Evolutionary conservation across 1,140 invertebrate genomes (phyloP).

Genomic region (Ips nitidus): DNA sequence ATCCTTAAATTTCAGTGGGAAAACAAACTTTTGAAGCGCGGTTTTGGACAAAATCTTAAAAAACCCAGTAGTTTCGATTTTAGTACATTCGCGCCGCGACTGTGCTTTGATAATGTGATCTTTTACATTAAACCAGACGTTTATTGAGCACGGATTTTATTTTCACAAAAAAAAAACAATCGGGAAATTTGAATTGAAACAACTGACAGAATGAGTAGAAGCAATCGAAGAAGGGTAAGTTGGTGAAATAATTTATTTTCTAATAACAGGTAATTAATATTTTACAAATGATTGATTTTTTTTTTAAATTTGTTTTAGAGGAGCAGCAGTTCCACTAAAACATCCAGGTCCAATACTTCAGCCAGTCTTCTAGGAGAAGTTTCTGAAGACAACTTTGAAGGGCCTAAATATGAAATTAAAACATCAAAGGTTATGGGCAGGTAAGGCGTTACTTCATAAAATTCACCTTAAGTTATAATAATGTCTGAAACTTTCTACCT

Average conservation of each 20-base stretch:
- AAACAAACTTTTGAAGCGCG: constrained; percentile 14
- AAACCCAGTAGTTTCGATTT: neutral
- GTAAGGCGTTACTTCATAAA: constrained; percentile 11
- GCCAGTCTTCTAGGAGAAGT: constrained; percentile 26
- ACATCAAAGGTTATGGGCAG: constrained; percentile 37
- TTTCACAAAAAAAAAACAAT: no score
- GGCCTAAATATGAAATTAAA: constrained; percentile 36
- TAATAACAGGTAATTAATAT: neutral
- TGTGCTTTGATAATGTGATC: no score
- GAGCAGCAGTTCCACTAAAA: constrained; percentile 21
- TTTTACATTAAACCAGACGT: no score
- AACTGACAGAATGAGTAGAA: constrained; percentile 2
- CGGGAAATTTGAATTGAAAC: neutral
- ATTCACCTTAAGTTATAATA: no score
- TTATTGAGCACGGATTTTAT: no score
- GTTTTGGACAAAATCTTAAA: constrained; percentile 15
- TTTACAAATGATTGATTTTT: no score
- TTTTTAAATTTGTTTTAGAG: constrained; percentile 11
- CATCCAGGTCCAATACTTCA: constrained; percentile 5
- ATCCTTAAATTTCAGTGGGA: constrained; percentile 22
- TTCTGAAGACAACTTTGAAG: constrained; percentile 24
- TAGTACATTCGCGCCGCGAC: no score
- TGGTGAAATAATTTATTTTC: neutral
- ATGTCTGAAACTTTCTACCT: no score
- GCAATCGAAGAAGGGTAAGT: constrained; percentile 20